Percentiles rank a stretch among this genome's conserved stretches.
These are phyloP conservation scores for Calcarius lapponicus DNA, from an alignment of 2,797 vertebrate species.

Conservation along the genomic window DNA sequence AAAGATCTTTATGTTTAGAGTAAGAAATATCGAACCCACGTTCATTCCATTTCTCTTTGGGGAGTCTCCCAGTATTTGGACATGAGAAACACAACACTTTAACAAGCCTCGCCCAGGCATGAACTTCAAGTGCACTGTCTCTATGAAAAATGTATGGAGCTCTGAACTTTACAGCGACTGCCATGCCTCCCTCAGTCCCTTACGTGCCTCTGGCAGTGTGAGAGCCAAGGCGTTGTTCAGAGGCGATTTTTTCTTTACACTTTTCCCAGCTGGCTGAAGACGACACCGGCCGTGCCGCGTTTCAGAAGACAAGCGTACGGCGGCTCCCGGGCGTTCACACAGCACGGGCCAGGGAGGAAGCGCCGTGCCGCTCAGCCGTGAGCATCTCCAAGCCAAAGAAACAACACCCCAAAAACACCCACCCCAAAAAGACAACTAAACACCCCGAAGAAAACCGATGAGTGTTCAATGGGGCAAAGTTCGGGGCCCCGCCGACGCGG, in stretches of 20 bases:
- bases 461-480: no score
- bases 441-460: background rate
- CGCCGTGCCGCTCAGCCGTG: background rate
- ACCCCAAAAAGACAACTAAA: background rate
- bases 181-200: background rate
- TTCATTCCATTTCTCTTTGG: background rate
- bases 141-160: background rate
- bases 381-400: background rate
- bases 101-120: background rate
- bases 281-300: background rate
- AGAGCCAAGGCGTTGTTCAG: background rate
- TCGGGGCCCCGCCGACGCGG: background rate
- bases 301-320: fast-evolving
- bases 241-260: background rate
- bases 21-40: background rate
- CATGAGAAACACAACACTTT: background rate
- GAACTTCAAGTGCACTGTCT: background rate
- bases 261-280: background rate
- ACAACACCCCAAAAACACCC: background rate
- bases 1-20: background rate
- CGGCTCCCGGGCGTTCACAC: fast-evolving
- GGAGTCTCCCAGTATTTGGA: background rate
- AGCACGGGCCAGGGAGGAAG: background rate
- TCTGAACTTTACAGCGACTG: background rate
- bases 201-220: background rate